Percentiles rank a stretch among this genome's conserved stretches.
Conservation (phyloP, 2,797 vertebrate species). For the Gymnothorax reevesii region DNA sequence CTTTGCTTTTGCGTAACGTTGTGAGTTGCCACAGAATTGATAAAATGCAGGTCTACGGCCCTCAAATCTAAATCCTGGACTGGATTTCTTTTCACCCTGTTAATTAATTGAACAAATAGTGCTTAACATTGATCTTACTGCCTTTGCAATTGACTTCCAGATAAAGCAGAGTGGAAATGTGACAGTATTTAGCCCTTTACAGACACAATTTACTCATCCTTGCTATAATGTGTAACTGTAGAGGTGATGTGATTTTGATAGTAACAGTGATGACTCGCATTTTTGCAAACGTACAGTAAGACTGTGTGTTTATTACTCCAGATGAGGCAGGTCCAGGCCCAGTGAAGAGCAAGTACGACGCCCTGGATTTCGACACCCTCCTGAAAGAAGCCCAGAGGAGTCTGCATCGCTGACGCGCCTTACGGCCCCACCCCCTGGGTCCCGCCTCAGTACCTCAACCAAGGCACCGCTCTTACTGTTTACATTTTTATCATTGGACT, state of each 20-base stretch:
- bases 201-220: no score
- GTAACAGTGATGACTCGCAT: neutral
- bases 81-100: no score
- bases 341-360: constrained; percentile 95
- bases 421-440: constrained; percentile 66
- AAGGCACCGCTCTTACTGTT: constrained; percentile 97
- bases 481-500: constrained; percentile 95
- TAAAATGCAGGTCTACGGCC: no score
- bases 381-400: constrained; percentile 98
- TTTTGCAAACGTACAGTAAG: neutral
- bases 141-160: no score
- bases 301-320: constrained; percentile 26
- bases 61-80: no score
- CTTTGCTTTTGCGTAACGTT: neutral
- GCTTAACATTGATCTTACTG: no score
- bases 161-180: no score
- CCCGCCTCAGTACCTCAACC: constrained; percentile 91
- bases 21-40: neutral
- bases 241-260: neutral
- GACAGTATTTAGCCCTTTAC: no score
- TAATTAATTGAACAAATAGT: no score
- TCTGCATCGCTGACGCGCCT: constrained; percentile 91
- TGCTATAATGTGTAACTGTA: neutral
- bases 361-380: constrained; percentile 98
- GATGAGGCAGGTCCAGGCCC: constrained; percentile 83